Base-by-base conservation (phyloP, 2,888 invertebrate species). In the Crioceris asparagi region DNA sequence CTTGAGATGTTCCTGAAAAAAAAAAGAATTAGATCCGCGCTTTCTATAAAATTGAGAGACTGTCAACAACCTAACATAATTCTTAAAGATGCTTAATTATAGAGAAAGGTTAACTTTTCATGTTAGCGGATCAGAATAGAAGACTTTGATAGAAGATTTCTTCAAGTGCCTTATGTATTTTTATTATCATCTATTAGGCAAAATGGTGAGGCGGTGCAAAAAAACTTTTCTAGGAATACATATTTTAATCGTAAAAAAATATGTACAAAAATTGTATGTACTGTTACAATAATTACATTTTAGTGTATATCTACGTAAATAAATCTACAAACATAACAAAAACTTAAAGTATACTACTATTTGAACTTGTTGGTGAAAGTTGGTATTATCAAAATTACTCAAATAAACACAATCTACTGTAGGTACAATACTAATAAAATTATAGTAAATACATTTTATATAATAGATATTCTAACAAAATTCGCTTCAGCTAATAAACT, bases 201-300 rank as follows among this genome's bases (percentile, higher is more conserved):
- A 10, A 8, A 32, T 4, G 10, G 4, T 19, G 14, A 31, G 17
- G 3, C 8, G 32, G 17, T 32, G 32, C 29, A 32, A 38, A 38
- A 38, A 17, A 34, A 33, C n/a, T 21, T 25, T 21, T n/a, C 14
- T 25, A 25, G 23, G 38, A 38, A 36, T 39, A 32, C 41, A 41
- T 33, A 30, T 30, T 50, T 52, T 51, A 50, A 48, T 52, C 29
- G 49, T 52, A 48, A 44, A 52, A 51, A 52, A 52, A 52, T 51
- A 51, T 51, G 41, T 48, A 52, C 49, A 52, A 51, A 50, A 46
- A 27, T 27, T 12, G 27, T 27, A 12, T 25, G 27, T 27, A 27
- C 15, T 15, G 15, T 27, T 27, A 27, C 12, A 14, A 14, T 14
- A 12, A 14, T 27, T 14, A 15, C 15, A 15, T 27, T 14, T 27